Base-by-base conservation (phyloP, 2,113 vertebrate genomes). In the Morone chrysops region DNA sequence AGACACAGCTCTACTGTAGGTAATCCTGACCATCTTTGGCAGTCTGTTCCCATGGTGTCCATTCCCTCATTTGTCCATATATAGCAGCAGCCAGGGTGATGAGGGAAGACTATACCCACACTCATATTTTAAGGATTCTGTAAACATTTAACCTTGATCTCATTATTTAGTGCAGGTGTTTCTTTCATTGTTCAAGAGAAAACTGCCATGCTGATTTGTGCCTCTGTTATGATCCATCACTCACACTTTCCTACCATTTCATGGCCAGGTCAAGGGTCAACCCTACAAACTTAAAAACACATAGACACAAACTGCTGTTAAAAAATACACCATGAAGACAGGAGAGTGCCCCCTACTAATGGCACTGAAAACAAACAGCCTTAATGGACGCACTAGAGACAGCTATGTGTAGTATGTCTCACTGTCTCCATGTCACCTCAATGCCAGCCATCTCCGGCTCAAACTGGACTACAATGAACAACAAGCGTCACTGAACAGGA, bases 21-120 rank as follows among this genome's bases (percentile, higher is more conserved):
- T 88, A 79, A 74, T 80, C 87, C 78, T 89, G 72, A 83, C 92
- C 92, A 90, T 93, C 81, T 94, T 93, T 90, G 91, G 91, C 69
- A 61, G 59, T 87, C 65, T 86, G 83, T 90, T 84, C 71, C 86
- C 82, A 88, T 79, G 72, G 63, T 85, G 78, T 85, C 82, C 69
- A 53, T 77, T 71, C 81, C 78, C 74, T 88, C 73, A 80, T 90
- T 88, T 93, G 67, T 70, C 91, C 89, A 81, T 90, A 92, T 90
- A 93, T 90, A 93, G 92, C 88, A 87, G 81, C 56, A 88, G 86
- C 8, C n/a, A 70, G 56, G 71, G 76, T 40, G 71, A 38, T 38
- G 59, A 62, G 47, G 40, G 36, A 22, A 78, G 48, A 60, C 4
- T 70, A 60, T 18, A 75, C 17, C 22, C 10, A 62, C 61, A 77